Conservation (phyloP, 2,113 vertebrate species). For the Spea multiplicata region DNA sequence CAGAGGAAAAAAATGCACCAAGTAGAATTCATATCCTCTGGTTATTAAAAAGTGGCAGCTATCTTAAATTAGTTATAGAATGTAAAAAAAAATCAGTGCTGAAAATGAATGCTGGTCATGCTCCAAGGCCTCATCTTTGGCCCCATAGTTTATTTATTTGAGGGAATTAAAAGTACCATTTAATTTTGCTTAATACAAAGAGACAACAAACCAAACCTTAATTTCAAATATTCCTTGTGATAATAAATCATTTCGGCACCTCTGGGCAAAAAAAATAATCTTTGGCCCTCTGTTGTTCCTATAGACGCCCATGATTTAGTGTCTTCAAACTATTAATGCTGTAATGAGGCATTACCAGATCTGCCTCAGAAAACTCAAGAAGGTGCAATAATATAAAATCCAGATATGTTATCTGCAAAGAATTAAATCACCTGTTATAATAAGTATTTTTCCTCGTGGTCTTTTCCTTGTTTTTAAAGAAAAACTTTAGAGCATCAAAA, state of each 20-base stretch:
- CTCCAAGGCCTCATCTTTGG: conserved; percentile 48
- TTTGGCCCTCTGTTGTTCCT: too few species aligned
- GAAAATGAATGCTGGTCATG: conserved; percentile 71
- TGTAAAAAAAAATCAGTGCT: conserved; percentile 63
- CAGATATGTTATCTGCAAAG: too few species aligned
- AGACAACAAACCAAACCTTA: conserved; percentile 76
- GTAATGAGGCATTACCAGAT: too few species aligned
- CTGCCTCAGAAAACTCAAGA: too few species aligned
- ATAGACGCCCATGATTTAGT: too few species aligned
- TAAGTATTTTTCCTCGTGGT: too few species aligned
- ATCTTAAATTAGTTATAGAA: conserved; percentile 67
- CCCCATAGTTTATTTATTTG: conserved; percentile 65
- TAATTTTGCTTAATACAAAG: conserved; percentile 67
- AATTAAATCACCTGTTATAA: too few species aligned
- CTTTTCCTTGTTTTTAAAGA: too few species aligned
- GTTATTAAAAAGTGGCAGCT: conserved; percentile 66
- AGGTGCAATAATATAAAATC: too few species aligned
- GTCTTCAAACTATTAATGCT: too few species aligned
- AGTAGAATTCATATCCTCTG: conserved; percentile 59
- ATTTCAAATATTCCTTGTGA: conserved; percentile 64
- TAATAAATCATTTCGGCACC: conserved; percentile 70
- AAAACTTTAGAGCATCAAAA: too few species aligned
- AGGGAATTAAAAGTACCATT: conserved; percentile 64
- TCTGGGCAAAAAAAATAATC: conserved; percentile 22
- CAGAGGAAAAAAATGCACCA: conserved; percentile 61